Evolutionary conservation across 2,797 vertebrate species (phyloP), one percentile per base, ranked within the genome.

Genomic region (Typhlichthys eigenmanni): DNA sequence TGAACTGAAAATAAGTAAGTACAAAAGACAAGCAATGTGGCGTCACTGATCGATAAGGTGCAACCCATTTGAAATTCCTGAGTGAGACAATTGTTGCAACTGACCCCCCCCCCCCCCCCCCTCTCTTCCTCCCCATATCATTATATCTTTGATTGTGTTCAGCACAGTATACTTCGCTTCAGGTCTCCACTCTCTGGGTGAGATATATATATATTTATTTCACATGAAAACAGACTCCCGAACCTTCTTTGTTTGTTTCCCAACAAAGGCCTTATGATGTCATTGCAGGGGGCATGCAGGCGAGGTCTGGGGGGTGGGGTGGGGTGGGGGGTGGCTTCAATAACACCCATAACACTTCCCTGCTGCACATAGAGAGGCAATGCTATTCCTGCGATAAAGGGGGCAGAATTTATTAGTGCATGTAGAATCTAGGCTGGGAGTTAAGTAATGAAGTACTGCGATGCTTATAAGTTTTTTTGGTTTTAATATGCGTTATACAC

Each of bases 211-310:
- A 60, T 79, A 80, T 90, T 82, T 90, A 84, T 89, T 88, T 88
- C 72, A 79, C 73, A 77, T 90, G 78, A 86, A 92, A 90, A 92
- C 89, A 90, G 83, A 89, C 80, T 85, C 87, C 82, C 82, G 75
- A 74, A 68, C 82, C 79, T 69, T 85, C 87, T 71, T 53, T 43
- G 38, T 88, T 91, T 93, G 89, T 92, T 88, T 86, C 78, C 83
- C 72, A 89, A 92, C 90, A 91, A 92, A 91, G 72, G 69, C 81
- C 49, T 69, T 83, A 63, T 86, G 87, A 91, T 85, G 87, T 92
- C 89, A 90, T 78, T 64, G 76, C 71, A 55, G 74, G 61, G 59
- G 60, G 66, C 64, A 79, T 76, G 69, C 75, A 73, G 82, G 78
- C 71, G 8, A 76, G 70, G 68, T 62, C 62, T 72, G 64, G 64